Evolutionary conservation across 2,888 invertebrate species (phyloP).

Genomic region (Andrena dorsata): DNA sequence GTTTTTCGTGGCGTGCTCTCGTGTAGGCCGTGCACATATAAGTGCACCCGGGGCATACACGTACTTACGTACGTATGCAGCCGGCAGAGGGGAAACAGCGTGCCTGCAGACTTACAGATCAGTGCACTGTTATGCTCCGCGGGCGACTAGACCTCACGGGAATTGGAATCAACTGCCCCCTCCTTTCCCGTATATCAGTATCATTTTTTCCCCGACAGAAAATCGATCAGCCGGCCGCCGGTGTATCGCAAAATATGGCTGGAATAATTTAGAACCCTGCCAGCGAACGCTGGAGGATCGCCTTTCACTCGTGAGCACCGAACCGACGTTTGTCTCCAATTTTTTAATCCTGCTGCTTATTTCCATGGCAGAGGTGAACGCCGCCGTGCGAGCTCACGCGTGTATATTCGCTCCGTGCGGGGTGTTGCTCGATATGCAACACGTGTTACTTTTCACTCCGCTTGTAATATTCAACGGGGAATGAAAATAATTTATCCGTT

Average conservation of each 20-base stretch:
- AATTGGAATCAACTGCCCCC: constrained; percentile 68
- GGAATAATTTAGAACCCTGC: constrained; percentile 71
- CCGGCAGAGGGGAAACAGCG: background rate
- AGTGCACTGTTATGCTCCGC: constrained; percentile 60
- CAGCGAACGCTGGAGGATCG: constrained; percentile 54
- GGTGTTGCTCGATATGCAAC: constrained; percentile 10
- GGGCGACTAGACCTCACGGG: constrained; percentile 46
- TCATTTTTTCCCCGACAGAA: constrained; percentile 72
- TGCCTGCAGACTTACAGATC: constrained; percentile 54
- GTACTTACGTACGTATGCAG: constrained; percentile 7
- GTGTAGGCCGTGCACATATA: constrained; percentile 23
- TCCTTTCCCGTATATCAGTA: constrained; percentile 67
- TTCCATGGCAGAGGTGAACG: constrained; percentile 27
- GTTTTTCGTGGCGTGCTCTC: constrained; percentile 37
- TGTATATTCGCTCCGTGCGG: background rate
- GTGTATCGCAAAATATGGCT: constrained; percentile 72
- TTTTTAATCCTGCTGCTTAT: constrained; percentile 46
- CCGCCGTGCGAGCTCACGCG: constrained; percentile 15
- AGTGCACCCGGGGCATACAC: constrained; percentile 20
- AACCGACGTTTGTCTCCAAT: constrained; percentile 38
- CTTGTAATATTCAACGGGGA: background rate
- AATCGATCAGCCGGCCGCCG: constrained; percentile 68
- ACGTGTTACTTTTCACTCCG: constrained; percentile 17
- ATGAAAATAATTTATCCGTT: background rate
- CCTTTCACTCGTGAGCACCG: constrained; percentile 53